Base-by-base conservation (phyloP, 2,888 invertebrate species). In the Mesoligia furuncula region DNA sequence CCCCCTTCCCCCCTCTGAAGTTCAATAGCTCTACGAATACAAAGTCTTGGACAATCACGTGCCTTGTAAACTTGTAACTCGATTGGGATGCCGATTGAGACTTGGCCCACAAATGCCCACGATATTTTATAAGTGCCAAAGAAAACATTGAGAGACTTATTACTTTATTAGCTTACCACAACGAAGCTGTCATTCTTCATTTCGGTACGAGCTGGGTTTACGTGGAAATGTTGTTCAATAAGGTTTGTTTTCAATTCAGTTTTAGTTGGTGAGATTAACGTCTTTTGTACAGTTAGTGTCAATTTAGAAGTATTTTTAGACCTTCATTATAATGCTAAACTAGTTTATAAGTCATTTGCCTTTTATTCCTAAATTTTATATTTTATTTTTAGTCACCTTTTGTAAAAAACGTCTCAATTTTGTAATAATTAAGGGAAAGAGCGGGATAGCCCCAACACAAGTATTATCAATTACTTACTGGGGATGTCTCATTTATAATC, bases 31-130 rank as follows among this genome's bases (percentile, higher is more conserved):
- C 61, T 81, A 80, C 78, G 89, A 93, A 90, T 88, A 93, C 93
- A 94, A 94, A 93, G 93, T 92, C 88, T 88, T 89, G 91, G 91
- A 91, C 91, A 92, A 93, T 95, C 96, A 96, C 95, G 95, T 95
- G 93, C 90, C 92, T 92, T 92, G 93, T 96, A 96, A 96, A 90
- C 92, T 92, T 92, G 93, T 96, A 96, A 96, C 95, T 95, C 94
- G 93, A 96, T 96, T 96, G 94, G 86, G 88, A 91, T 89, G 93
- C 90, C 95, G 93, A 95, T 95, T 95, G 95, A 92, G 93, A 94
- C 90, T 95, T 94, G 95, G 94, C 95, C 91, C 93, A 54, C 73
- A 59, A 57, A 64, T 48, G 94, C 94, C 91, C 93, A 93, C 94
- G 92, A 94, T 94, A 94, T 95, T 95, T 95, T 93, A 93, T 91